Percentiles rank a stretch among this genome's conserved stretches.
phyloP scores from a whole-genome alignment of 2,888 invertebrate species.

The Galerucella calmariensis region DNA sequence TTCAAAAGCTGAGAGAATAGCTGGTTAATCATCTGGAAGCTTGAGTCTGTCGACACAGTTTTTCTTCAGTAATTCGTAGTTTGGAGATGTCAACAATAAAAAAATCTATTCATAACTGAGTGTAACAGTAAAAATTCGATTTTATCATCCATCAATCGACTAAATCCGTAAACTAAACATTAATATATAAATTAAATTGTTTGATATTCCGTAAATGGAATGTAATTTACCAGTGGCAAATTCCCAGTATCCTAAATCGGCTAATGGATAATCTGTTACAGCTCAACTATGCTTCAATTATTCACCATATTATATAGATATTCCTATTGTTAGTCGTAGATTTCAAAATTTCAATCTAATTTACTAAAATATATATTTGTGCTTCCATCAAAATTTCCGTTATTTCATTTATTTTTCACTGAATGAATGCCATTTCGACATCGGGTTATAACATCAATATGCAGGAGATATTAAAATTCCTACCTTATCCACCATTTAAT shows the following conservation, averaged over 20 bases:
- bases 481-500: conserved; percentile 17
- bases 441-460: conserved; percentile 11
- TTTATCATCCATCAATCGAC: not conserved
- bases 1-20: too few species aligned
- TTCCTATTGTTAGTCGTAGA: not conserved
- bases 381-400: not conserved
- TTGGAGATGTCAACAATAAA: too few species aligned
- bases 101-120: not conserved
- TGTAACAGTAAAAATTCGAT: too few species aligned
- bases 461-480: conserved; percentile 23
- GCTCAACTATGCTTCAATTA: conserved; percentile 10
- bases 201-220: too few species aligned
- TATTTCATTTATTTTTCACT: not conserved
- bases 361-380: not conserved
- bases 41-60: too few species aligned
- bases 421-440: not conserved
- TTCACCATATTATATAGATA: conserved; percentile 11
- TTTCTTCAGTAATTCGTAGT: too few species aligned
- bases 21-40: too few species aligned
- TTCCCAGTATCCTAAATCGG: conserved; percentile 5
- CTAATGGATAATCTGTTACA: conserved; percentile 3
- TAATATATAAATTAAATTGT: not conserved
- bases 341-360: not conserved
- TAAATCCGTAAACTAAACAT: not conserved
- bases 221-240: conserved; percentile 6